A percentile compares a stretch with the other conserved stretches of the same genome.
Conservation (phyloP, 2,888 invertebrate species). For the Dyspetes luteomarginatus region DNA sequence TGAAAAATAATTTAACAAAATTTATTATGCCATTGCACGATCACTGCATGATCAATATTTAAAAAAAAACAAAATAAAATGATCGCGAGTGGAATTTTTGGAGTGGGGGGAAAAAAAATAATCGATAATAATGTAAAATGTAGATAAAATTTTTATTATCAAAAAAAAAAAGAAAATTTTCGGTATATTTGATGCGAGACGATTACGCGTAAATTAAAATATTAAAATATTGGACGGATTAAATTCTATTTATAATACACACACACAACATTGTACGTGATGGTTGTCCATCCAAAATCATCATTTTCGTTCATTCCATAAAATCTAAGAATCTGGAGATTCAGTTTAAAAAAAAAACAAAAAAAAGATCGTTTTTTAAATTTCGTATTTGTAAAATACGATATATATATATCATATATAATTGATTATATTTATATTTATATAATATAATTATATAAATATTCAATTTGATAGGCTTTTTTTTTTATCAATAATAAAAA, state of each 20-base stretch:
- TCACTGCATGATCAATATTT: too few relatives aligned
- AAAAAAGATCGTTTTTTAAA: constrained; percentile 1
- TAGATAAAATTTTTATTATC: neutral
- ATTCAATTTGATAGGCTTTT: neutral
- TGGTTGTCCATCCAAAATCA: neutral
- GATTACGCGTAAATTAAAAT: constrained; percentile 14
- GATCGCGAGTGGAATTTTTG: too few relatives aligned
- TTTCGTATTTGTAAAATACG: too few relatives aligned
- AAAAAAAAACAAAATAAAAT: too few relatives aligned
- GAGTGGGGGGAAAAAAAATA: too few relatives aligned
- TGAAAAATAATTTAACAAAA: too few relatives aligned
- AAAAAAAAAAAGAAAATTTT: constrained; percentile 1
- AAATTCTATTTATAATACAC: constrained; percentile 30
- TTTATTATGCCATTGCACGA: too few relatives aligned
- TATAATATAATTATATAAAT: neutral
- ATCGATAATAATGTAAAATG: neutral
- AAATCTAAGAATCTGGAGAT: constrained; percentile 27
- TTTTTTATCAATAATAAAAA: neutral
- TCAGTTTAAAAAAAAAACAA: neutral
- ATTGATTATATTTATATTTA: too few relatives aligned
- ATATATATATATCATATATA: too few relatives aligned
- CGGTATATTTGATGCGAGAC: constrained; percentile 1
- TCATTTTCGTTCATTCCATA: neutral
- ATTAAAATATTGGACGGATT: constrained; percentile 35
- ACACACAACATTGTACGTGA: constrained; percentile 37